Base-by-base conservation (phyloP, 1,140 invertebrate genomes). In the Steinernema khuongi region DNA sequence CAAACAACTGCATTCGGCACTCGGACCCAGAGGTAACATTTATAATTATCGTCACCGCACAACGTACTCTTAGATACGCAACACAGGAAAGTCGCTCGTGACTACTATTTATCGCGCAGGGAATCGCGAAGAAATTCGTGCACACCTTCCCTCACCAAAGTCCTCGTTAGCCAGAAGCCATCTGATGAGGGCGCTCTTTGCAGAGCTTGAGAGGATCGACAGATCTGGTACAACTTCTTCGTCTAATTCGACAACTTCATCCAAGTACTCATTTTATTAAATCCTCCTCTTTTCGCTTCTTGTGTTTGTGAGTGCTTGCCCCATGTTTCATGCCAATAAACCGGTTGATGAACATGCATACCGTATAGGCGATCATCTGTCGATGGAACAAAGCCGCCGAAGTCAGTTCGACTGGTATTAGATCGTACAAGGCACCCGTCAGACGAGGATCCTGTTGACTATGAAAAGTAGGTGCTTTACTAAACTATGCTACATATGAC, bases 381-480 rank as follows among this genome's bases (percentile, higher is more conserved):
- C 22, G 50, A 60, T 11, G 22, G 50, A 4, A 4, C 26, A 4
- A 60, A 60, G 26, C 50, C 50, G 11, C 14, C 50, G 26, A 60
- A 60, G 22, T 60, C 50, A 60, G 50, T 60, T 22, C 50, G 50
- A 11, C 26, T 11, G 50, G 11, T 17, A 22, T 60, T 60, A 60
- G 50, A 60, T 60, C 50, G 50, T 4, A n/a, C 50, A 60, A 60
- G 50, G 19, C 50, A 60, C 26, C 50, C 50, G 22, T 60, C 50
- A 22, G 11, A 60, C 50, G 50, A 60, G 19, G 50, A 60, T 26
- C 22, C 50, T 60, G 11, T 60, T 11, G 50, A 60, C 26, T 26
- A 60, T 4, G 50, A 60, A 60, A 60, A 60, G 50, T 60, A 26
- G 2, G 50, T 60, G 14, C 14, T 14, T 60, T 22, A 14, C 50